Base-by-base conservation (phyloP, 2,113 vertebrate species). In the Centropristis striata region DNA sequence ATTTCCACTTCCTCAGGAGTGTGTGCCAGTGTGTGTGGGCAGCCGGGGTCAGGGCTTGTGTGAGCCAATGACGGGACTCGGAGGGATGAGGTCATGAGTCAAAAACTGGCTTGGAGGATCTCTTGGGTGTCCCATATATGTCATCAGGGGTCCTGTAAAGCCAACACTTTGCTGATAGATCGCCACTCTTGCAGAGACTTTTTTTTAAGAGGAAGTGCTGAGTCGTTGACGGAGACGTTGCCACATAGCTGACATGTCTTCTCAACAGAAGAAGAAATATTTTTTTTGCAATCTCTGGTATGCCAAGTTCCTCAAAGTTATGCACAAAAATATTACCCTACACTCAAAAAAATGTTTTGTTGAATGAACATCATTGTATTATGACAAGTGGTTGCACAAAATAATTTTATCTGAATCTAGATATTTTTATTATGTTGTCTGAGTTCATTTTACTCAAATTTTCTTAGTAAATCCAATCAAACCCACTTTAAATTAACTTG, bases 101-200 rank as follows among this genome's bases (percentile, higher is more conserved):
- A 80, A 44, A 77, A 83, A 89, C 32, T 71, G 53, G 58, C 78
- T 39, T 36, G 50, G 47, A 71, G 42, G 55, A 72, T 88, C 90
- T 89, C 90, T 76, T 51, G 86, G 73, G 92, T 88, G 91, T 82
- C 79, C 83, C 76, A 57, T 85, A 88, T 83, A 81, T 93, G 92
- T 93, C 91, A 90, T 71, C 87, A 53, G 32, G 68, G 39, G 71
- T 81, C 81, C 83, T 79, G 79, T 84, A 88, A 90, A 80, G 23
- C 77, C 78, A 77, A 80, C 80, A 73, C 79, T 71, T 78, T 59
- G 84, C 76, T 94, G 93, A 94, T 87, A 86, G 91, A 94, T 84
- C 13, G 46, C 63, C 86, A 59, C 81, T 72, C 81, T 59, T 58
- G 67, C 71, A 21, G 55, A 80, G 74, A 90, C 88, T 92, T 80